These are phyloP conservation scores for Myiopsitta monachus DNA, from an alignment of 2,113 vertebrate species.

Conservation along the genomic window DNA sequence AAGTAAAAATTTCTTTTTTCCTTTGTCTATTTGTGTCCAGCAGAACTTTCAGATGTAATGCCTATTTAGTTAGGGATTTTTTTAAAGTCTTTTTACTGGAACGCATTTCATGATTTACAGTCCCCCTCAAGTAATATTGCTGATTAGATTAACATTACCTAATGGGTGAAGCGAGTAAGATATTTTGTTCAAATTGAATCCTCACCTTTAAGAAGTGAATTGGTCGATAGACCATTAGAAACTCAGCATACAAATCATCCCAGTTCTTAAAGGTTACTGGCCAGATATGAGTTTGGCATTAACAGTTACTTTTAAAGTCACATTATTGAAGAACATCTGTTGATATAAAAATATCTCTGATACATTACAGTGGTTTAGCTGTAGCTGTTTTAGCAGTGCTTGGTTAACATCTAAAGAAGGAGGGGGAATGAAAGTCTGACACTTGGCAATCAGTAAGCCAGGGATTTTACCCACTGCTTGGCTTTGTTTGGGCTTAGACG, in stretches of 20 bases:
- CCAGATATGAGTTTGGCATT: background rate
- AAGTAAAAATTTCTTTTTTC: background rate
- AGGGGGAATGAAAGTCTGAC: background rate
- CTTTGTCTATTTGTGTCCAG: background rate
- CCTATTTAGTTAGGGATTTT: background rate
- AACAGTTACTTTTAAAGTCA: background rate
- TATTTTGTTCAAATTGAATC: background rate
- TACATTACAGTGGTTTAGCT: constrained; percentile 17
- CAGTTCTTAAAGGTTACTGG: background rate
- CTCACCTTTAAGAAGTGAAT: background rate
- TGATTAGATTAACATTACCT: background rate
- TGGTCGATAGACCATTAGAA: background rate
- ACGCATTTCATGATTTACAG: background rate
- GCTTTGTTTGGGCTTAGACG: constrained; percentile 32
- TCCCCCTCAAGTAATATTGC: background rate
- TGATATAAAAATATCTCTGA: constrained; percentile 43
- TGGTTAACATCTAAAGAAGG: constrained; percentile 27
- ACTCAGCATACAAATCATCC: background rate
- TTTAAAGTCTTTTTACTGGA: background rate
- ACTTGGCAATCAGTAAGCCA: background rate
- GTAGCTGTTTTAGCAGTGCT: constrained; percentile 2
- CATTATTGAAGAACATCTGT: constrained; percentile 28
- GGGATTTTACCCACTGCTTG: background rate
- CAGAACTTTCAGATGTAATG: background rate
- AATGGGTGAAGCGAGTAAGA: background rate